Percentiles rank a stretch among this genome's conserved stretches.
phyloP scores from a whole-genome alignment of 2,888 invertebrate genomes.

The Thalpophila matura region DNA sequence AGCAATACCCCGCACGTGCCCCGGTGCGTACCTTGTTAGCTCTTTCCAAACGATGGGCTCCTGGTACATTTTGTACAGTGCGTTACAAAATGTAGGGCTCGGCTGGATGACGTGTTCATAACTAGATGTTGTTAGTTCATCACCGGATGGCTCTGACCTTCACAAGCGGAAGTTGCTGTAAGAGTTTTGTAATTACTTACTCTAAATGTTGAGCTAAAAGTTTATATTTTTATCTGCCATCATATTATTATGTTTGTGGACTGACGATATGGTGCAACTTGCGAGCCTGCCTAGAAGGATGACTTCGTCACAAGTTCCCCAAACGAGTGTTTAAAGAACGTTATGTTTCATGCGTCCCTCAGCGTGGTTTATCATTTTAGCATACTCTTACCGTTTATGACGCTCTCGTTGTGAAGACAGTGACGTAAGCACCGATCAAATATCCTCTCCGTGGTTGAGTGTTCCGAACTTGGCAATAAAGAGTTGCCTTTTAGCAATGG shows the following conservation, averaged over 20 bases:
- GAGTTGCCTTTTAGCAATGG: conserved; percentile 21
- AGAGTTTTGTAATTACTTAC: conserved; percentile 15
- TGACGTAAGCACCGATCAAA: background rate
- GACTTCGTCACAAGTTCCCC: no score
- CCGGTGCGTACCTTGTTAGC: no score
- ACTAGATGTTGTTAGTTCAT: conserved; percentile 4
- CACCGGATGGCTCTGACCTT: conserved; percentile 14
- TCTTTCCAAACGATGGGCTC: background rate
- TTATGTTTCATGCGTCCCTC: no score
- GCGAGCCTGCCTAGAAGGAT: no score
- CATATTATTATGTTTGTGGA: background rate
- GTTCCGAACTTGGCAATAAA: background rate
- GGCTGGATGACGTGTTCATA: background rate
- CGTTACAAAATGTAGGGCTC: conserved; percentile 20
- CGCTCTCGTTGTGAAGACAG: no score
- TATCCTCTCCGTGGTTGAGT: background rate
- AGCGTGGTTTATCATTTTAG: no score
- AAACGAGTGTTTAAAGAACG: no score
- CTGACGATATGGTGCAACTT: background rate
- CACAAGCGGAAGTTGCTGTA: conserved; percentile 18
- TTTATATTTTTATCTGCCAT: background rate
- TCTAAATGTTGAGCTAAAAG: conserved; percentile 1
- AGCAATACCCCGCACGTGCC: no score
- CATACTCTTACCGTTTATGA: no score
- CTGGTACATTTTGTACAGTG: background rate